Evolutionary conservation across 2,888 invertebrate genomes (phyloP), one percentile per base, ranked within the genome.

Genomic region (Opisthograptis luteolata): DNA sequence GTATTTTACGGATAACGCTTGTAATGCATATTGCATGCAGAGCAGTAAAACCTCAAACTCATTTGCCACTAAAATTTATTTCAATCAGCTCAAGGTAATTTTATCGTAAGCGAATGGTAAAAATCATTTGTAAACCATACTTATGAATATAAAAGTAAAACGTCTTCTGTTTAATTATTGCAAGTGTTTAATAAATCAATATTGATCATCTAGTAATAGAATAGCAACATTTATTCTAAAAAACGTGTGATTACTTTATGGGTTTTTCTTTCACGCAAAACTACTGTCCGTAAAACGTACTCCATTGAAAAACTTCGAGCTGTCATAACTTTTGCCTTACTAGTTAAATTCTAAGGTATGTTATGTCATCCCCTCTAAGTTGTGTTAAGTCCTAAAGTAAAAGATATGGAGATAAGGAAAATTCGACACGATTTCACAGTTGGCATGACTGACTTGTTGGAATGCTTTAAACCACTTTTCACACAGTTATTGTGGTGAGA

Each of bases 371-470:
- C 17, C 8, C 35, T 22, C 27, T 20, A 28, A 10, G n/a, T 22
- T 22, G 10, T 10, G 19, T 14, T n/a, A 41, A 41, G 22, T 2
- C 5, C 2, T 17, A 17, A 17, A 1, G 9, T 2, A n/a, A n/a
- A n/a, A 9, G 1, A 1, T 24, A 31, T 7, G 17, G 31, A 41
- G 22, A 7, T 35, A 30, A 8, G 44, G 10, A 34, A 43, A 35
- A 30, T 24, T 35, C 36, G 30, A 44, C 30, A 30, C 36, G 36
- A 22, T 44, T 44, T 36, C 30, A 44, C 36, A 12, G 22, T 36
- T 30, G 13, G 25, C 15, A 15, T 24, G 15, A 9, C n/a, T 9
- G 9, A 8, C 37, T 27, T 17, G 14, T 9, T 9, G 24, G 24
- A 9, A 24, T 24, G 24, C 24, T 24, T 9, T 9, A 9, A 4